Conservation (phyloP, 2,797 vertebrate genomes). For the Tokudaia muenninki region DNA sequence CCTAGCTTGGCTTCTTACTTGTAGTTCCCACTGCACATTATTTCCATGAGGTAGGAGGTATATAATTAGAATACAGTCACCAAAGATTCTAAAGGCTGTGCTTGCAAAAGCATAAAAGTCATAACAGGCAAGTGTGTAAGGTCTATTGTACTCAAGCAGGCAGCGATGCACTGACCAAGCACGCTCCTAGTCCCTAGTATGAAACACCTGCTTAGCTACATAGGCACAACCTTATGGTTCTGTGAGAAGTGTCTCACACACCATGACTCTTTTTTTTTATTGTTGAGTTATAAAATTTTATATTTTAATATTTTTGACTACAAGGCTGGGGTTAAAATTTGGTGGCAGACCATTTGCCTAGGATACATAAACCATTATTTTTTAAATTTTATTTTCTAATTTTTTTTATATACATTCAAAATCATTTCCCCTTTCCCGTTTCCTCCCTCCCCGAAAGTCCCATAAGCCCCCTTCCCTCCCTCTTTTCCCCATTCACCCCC, state of each 20-base stretch:
- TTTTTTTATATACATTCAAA: no score
- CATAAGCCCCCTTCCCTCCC: no score
- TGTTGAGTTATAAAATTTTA: no score
- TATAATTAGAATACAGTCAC: conserved; percentile 84
- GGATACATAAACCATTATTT: no score
- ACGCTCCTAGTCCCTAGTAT: neutral
- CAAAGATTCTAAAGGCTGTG: conserved; percentile 70
- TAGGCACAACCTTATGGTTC: neutral
- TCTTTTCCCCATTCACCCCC: no score
- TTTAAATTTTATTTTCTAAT: no score
- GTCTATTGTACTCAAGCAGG: neutral
- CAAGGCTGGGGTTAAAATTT: no score
- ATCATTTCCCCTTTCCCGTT: no score
- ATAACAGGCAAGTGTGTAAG: conserved; percentile 64
- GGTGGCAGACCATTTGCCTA: no score
- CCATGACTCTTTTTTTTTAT: neutral
- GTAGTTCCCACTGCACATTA: conserved; percentile 80
- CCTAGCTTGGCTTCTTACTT: conserved; percentile 70
- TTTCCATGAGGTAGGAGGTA: conserved; percentile 85
- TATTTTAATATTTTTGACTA: no score
- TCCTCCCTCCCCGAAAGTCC: no score
- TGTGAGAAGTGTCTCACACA: neutral
- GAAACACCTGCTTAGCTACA: conserved; percentile 8
- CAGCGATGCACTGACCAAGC: neutral
- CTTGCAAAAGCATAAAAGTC: conserved; percentile 62